Base-by-base conservation (phyloP, 2,113 vertebrate genomes). In the Forbesichthys papilliferus region DNA sequence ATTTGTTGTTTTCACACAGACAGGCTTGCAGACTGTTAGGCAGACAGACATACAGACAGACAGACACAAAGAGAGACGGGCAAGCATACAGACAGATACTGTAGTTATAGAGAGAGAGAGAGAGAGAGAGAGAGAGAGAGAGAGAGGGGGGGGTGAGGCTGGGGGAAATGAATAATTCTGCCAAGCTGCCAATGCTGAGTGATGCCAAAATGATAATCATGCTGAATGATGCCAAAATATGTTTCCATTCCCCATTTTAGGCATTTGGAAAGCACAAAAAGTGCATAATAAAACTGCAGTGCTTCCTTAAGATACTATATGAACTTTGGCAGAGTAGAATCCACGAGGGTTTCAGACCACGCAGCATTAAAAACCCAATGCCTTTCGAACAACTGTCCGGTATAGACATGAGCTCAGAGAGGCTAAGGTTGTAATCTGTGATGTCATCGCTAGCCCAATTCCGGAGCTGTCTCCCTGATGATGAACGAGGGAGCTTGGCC, bases 161-260 rank as follows among this genome's bases (percentile, higher is more conserved):
- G 80, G 66, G 58, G 66, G 42, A 73, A 81, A 82, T 71, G 58
- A 81, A 75, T 82, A 73, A 71, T 62, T 71, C 42, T 49, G 59
- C 34, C 16, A 4, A 8, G 16, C 78, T 81, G 87, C 86, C 85
- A 89, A 78, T 51, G 56, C 20, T 64, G 64, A 51, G 62, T 64
- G 77, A 83, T 83, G 85, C 87, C 86, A 88, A 81, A 81, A 84
- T 79, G 74, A 90, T 88, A 80, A 88, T 89, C 78, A 81, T 85
- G 78, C 82, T 73, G 7, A 78, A 79, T 74, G 70, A 69, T 84
- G 86, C 85, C 87, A 87, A 86, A 86, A 78, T 84, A 79, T 66
- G 80, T 79, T 77, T 78, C 85, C 75, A 87, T 85, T 87, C 77
- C 72, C 64, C 66, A 85, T 71, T 87, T 87, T 72, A 69, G 84